phyloP scores from a whole-genome alignment of 2,888 invertebrate species.

The Sesia bembeciformis region DNA sequence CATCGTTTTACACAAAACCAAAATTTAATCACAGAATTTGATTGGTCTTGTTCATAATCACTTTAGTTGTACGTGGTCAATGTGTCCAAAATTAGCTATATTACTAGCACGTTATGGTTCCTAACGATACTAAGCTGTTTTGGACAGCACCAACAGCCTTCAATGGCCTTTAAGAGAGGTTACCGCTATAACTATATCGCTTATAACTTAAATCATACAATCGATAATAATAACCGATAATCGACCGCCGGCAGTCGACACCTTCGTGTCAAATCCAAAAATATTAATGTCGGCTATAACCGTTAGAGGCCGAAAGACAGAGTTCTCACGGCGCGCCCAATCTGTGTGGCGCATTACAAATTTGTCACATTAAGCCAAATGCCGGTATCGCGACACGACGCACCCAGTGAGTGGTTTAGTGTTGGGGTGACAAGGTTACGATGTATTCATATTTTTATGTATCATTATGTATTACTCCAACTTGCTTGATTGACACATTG shows the following conservation, averaged over 20 bases:
- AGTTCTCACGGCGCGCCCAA: slow-evolving; percentile 57
- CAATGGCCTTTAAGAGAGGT: no score
- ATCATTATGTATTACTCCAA: background rate
- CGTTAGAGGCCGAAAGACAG: slow-evolving; percentile 38
- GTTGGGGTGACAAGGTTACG: background rate
- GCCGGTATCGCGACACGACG: background rate
- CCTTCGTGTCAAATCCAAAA: slow-evolving; percentile 52
- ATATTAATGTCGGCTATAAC: slow-evolving; percentile 50
- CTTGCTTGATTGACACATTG: no score
- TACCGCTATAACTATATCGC: background rate
- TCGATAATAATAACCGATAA: slow-evolving; percentile 49
- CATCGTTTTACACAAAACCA: no score
- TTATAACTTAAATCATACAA: slow-evolving; percentile 29
- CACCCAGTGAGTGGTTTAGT: background rate
- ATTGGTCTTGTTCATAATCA: no score
- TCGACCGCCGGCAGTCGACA: slow-evolving; percentile 31
- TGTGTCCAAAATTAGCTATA: no score
- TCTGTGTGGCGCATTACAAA: slow-evolving; percentile 35
- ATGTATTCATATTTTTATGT: background rate
- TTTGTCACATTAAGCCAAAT: slow-evolving; percentile 46
- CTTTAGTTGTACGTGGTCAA: no score
- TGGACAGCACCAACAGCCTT: no score
- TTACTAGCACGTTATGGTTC: no score
- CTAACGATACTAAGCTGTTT: no score
- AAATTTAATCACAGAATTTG: no score